A percentile compares a stretch with the other conserved stretches of the same genome.
Evolutionary conservation across 2,113 vertebrate genomes (phyloP).

Genomic region (Pterocles burchelli): DNA sequence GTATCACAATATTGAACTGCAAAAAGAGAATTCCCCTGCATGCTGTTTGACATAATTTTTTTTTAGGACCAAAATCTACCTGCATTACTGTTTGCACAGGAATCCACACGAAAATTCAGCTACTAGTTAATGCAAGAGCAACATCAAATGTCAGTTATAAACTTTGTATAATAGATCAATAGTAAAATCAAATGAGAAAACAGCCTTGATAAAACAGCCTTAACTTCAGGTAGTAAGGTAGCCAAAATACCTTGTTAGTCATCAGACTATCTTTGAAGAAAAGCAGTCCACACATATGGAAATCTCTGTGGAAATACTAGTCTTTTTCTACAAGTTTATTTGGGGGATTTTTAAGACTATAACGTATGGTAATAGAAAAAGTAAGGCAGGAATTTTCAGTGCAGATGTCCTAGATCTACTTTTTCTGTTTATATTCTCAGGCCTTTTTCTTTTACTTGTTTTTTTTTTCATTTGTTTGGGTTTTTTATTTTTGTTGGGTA

Average conservation of each 20-base stretch:
- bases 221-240: neutral
- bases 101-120: neutral
- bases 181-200: neutral
- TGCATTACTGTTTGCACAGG: neutral
- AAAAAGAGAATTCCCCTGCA: neutral
- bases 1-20: too few relatives aligned
- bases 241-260: neutral
- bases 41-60: neutral
- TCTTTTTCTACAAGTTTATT: neutral
- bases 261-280: neutral
- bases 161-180: neutral
- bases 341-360: neutral
- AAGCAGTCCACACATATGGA: neutral
- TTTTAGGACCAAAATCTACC: neutral
- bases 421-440: neutral
- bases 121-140: neutral
- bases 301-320: neutral
- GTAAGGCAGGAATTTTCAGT: neutral
- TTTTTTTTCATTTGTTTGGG: neutral
- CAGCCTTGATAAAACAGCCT: neutral
- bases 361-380: neutral
- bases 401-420: neutral
- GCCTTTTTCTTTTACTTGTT: neutral
- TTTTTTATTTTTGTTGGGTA: neutral
- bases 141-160: neutral